phyloP scores from a whole-genome alignment of 2,888 invertebrate genomes.

The Archips xylosteana region DNA sequence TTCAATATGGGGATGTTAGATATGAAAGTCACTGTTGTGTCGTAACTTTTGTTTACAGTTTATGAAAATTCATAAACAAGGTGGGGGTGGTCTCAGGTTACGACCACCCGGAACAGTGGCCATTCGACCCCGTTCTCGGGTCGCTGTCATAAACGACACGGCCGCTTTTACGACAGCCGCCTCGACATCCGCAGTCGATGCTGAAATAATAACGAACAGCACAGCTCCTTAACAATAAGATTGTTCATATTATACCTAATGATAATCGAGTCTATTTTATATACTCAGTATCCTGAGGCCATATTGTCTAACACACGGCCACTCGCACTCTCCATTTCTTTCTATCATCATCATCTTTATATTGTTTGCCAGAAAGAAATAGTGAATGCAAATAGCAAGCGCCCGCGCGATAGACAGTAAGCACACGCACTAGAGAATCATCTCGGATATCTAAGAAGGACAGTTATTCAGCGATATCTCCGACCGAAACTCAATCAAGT shows the following conservation, averaged over 20 bases:
- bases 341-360: too few relatives aligned
- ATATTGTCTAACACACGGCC: too few relatives aligned
- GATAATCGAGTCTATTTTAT: too few relatives aligned
- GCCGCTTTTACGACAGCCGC: slow-evolving; percentile 71
- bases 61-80: slow-evolving; percentile 70
- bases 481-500: too few relatives aligned
- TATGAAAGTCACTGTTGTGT: slow-evolving; percentile 23
- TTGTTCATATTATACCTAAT: background rate
- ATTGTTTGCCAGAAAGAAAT: too few relatives aligned
- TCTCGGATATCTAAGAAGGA: too few relatives aligned
- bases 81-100: slow-evolving; percentile 66
- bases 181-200: slow-evolving; percentile 58
- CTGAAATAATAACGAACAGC: slow-evolving; percentile 56
- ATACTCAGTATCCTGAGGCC: too few relatives aligned
- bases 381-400: too few relatives aligned
- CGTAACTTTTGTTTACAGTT: slow-evolving; percentile 56
- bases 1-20: background rate
- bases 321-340: too few relatives aligned
- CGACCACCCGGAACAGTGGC: slow-evolving; percentile 67
- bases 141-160: slow-evolving; percentile 68
- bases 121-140: slow-evolving; percentile 58
- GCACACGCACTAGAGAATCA: too few relatives aligned
- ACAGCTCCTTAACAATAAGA: slow-evolving; percentile 21
- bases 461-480: too few relatives aligned
- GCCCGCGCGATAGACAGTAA: too few relatives aligned